These are phyloP conservation scores for Thamnophis elegans DNA, from an alignment of 2,797 vertebrate genomes.

Conservation along the genomic window DNA sequence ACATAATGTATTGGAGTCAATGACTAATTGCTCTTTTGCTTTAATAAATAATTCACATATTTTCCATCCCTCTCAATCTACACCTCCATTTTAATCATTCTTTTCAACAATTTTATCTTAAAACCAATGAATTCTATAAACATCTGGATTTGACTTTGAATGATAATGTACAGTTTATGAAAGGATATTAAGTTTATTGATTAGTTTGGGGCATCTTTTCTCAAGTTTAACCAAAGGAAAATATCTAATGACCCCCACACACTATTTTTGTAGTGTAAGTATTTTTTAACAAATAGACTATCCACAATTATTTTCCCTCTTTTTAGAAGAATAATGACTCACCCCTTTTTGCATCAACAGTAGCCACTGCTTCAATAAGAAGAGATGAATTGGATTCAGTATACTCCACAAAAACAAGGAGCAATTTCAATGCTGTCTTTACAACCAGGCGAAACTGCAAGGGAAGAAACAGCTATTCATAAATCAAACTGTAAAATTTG, in stretches of 20 bases:
- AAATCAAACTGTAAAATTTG: conserved; percentile 25
- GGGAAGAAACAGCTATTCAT: conserved; percentile 41
- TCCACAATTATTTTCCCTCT: neutral
- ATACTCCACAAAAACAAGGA: conserved; percentile 97
- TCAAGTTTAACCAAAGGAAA: neutral
- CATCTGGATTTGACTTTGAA: neutral
- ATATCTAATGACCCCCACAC: neutral
- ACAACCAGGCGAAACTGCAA: conserved; percentile 93
- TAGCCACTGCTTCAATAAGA: conserved; percentile 85
- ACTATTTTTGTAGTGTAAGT: neutral
- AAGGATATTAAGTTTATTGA: neutral
- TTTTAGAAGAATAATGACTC: conserved; percentile 42
- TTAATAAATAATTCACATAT: neutral
- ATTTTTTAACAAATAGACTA: neutral
- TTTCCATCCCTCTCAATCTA: neutral
- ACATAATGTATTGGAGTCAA: neutral
- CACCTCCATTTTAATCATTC: neutral
- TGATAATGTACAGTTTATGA: neutral
- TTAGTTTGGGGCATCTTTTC: neutral
- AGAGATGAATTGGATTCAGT: conserved; percentile 86
- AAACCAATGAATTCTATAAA: neutral
- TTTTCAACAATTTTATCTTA: neutral
- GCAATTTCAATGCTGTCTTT: conserved; percentile 92
- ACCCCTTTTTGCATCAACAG: conserved; percentile 87
- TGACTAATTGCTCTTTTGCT: neutral